Base-by-base conservation (phyloP, 2,888 invertebrate species). In the Lathronympha strigana region DNA sequence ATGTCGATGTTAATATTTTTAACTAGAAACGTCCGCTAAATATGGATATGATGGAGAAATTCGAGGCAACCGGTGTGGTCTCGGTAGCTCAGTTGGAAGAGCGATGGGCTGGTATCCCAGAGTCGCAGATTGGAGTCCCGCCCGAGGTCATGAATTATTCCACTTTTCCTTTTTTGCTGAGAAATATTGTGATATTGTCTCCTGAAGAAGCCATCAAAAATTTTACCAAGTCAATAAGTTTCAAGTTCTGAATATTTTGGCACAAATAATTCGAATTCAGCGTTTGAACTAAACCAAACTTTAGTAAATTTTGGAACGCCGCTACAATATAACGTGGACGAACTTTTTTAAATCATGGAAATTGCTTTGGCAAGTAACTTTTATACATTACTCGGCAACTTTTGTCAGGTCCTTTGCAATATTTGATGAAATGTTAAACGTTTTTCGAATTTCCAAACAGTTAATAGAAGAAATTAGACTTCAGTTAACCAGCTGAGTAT, bases 291-390 rank as follows among this genome's bases (percentile, higher is more conserved):
- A 19, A 45, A 6, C 6, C 21, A 45, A 45, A 4, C 1, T 21
- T 45, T 45, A 13, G 21, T 45, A 21, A 11, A 21, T 45, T 2
- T 19, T 8, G 6, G 11, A 23, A n/a, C 23, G 13, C n/a, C 1
- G 19, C 21, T 21, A 47, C 47, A 47, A 23, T 47, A 47, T 25
- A 23, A 23, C 23, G 23, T 47, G 47, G n/a, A 23, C 4, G n/a
- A n/a, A 23, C n/a, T 23, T 47, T 47, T 23, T 47, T 8, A 23
- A 47, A 23, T 47, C 47, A 25, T 47, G 23, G 47, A 47, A 25
- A 47, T 47, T 47, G n/a, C n/a, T 47, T 47, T 47, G n/a, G 23
- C 23, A 47, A 47, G 0, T 25, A 25, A 47, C 5, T 25, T n/a
- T 23, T n/a, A 23, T n/a, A 23, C 13, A 8, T 19, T 19, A 21